phyloP scores from a whole-genome alignment of 2,113 vertebrate genomes.

The Urocolius indicus region DNA sequence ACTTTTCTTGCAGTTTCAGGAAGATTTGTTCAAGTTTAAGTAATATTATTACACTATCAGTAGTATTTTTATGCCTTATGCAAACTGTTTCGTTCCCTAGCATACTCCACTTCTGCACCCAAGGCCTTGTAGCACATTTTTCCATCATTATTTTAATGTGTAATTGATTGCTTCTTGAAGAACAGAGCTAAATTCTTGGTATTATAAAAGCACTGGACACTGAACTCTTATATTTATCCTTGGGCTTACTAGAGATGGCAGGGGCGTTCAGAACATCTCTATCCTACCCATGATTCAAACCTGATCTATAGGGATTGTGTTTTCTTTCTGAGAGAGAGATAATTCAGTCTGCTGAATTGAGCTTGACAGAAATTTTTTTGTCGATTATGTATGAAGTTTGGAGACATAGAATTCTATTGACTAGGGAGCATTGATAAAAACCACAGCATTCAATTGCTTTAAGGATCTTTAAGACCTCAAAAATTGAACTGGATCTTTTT shows the following conservation, averaged over 20 bases:
- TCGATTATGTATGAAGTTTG: conserved; percentile 35
- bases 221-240: conserved; percentile 19
- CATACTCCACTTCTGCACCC: not conserved
- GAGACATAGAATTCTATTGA: conserved; percentile 18
- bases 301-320: conserved; percentile 29
- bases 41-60: not conserved
- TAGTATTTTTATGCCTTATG: not conserved
- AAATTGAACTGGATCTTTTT: not conserved
- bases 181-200: not conserved
- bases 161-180: not conserved
- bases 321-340: conserved; percentile 34
- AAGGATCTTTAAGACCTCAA: conserved; percentile 11
- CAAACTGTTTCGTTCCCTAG: not conserved
- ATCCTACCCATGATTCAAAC: conserved; percentile 42
- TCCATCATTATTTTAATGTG: not conserved
- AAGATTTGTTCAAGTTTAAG: not conserved
- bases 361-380: conserved; percentile 22
- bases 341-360: conserved; percentile 34
- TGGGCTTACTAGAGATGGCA: conserved; percentile 12
- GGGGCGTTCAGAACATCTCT: conserved; percentile 19
- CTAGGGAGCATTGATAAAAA: conserved; percentile 17
- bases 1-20: not conserved
- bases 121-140: not conserved
- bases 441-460: conserved; percentile 12
- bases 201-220: conserved; percentile 2